A percentile compares a stretch with the other conserved stretches of the same genome.
Evolutionary conservation across 2,888 invertebrate genomes (phyloP).

Genomic region (Proisotoma minuta): DNA sequence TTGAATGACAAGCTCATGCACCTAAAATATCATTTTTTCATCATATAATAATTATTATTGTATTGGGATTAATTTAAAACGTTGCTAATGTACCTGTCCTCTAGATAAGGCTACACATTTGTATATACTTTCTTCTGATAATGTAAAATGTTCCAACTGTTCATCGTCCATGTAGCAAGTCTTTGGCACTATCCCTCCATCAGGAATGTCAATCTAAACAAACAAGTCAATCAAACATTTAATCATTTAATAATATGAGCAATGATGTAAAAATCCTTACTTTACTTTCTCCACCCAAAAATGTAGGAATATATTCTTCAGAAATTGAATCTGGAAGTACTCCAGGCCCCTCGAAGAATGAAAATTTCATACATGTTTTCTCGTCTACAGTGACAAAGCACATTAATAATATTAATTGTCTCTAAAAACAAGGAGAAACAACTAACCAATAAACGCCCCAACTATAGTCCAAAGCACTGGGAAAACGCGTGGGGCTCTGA

Average conservation of each 20-base stretch:
- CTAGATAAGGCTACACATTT: conserved; percentile 64
- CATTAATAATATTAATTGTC: neutral
- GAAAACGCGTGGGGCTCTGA: conserved; percentile 87
- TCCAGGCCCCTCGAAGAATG: conserved; percentile 78
- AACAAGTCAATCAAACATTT: conserved; percentile 27
- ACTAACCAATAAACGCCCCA: conserved; percentile 79
- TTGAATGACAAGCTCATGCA: conserved; percentile 70
- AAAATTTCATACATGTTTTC: conserved; percentile 83
- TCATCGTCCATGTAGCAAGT: conserved; percentile 68
- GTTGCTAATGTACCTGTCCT: conserved; percentile 53
- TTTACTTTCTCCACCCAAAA: conserved; percentile 83
- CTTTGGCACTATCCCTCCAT: conserved; percentile 86
- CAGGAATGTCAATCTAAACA: conserved; percentile 70
- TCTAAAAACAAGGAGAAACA: neutral
- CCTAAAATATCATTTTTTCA: conserved; percentile 54
- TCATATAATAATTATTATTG: conserved; percentile 10
- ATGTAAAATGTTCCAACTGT: conserved; percentile 53
- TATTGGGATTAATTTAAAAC: neutral
- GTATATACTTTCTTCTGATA: conserved; percentile 65
- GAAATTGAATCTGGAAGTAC: conserved; percentile 81
- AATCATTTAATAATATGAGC: neutral
- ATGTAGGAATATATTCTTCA: conserved; percentile 80
- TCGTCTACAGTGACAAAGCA: conserved; percentile 62
- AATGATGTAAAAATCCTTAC: conserved; percentile 55
- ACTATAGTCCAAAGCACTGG: conserved; percentile 93